Conservation (phyloP, 2,888 invertebrate species). For the Drosophila nigricruria region DNA sequence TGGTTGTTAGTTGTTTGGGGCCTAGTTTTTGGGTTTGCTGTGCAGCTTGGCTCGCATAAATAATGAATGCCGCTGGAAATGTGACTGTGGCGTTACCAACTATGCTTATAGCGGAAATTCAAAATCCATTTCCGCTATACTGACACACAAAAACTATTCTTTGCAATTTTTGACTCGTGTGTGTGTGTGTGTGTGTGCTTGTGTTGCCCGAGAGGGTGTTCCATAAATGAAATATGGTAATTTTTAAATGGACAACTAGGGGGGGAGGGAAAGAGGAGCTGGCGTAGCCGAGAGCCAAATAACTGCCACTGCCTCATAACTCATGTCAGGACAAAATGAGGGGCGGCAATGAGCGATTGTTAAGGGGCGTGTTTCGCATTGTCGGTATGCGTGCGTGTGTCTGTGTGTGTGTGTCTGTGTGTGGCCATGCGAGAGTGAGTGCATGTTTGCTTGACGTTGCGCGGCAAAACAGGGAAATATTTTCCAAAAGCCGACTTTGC, state of each 20-base stretch:
- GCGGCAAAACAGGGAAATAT: conserved; percentile 47
- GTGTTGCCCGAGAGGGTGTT: conserved; percentile 14
- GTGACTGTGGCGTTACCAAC: conserved; percentile 40
- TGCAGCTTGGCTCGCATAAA: conserved; percentile 38
- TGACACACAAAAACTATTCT: conserved; percentile 39
- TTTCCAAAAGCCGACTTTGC: conserved; percentile 58
- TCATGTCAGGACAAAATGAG: conserved; percentile 55
- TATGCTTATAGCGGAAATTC: conserved; percentile 67
- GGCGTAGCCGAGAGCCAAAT: conserved; percentile 47
- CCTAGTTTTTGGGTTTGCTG: conserved; percentile 16
- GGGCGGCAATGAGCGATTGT: conserved; percentile 72
- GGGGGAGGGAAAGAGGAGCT: conserved; percentile 7
- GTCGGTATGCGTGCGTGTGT: conserved; percentile 4
- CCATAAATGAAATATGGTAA: conserved; percentile 66
- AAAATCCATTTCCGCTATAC: conserved; percentile 70
- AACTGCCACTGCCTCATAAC: conserved; percentile 64
- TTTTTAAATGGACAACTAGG: conserved; percentile 58
- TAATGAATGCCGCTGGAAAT: conserved; percentile 50
- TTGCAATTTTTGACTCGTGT: conserved; percentile 40
- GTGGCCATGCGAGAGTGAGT: too few species aligned
- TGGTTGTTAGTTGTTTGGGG: conserved; percentile 22
- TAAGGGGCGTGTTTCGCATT: conserved; percentile 23
- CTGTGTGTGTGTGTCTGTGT: conserved; percentile 4
- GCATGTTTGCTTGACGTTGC: conserved; percentile 22
- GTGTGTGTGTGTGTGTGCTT: conserved; percentile 16